phyloP scores from a whole-genome alignment of 2,113 vertebrate species.

The Bettongia penicillata region DNA sequence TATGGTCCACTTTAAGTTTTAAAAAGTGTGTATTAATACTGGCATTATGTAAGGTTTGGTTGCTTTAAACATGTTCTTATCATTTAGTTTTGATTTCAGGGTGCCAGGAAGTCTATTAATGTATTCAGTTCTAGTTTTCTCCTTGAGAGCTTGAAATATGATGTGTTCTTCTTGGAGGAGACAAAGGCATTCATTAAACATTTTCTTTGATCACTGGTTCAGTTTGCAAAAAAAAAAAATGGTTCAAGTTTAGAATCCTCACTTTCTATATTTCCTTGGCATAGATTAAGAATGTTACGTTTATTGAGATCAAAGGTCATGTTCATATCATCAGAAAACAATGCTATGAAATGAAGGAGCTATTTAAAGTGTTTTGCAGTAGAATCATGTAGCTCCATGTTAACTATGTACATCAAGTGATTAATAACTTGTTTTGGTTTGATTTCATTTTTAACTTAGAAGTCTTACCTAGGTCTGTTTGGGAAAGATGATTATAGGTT shows the following conservation, averaged over 20 bases:
- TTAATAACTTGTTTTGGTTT: not conserved
- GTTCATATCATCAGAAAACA: not conserved
- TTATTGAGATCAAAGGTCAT: not conserved
- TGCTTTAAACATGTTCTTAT: not conserved
- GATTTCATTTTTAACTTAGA: not conserved
- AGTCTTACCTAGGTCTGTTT: not conserved
- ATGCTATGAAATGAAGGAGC: not conserved
- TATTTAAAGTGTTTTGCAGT: not conserved
- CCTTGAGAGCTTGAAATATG: not conserved
- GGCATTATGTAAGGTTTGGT: not conserved
- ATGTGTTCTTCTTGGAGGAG: not conserved
- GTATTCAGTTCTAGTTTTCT: not conserved
- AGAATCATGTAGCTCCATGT: not conserved
- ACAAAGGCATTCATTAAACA: not conserved
- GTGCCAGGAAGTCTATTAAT: not conserved
- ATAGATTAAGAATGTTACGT: not conserved
- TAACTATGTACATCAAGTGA: not conserved
- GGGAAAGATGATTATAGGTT: not conserved
- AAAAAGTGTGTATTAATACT: not conserved
- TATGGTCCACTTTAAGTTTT: not conserved
- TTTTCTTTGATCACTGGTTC: not conserved
- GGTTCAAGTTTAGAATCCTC: not conserved
- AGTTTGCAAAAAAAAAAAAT: not conserved
- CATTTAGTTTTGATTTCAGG: not conserved
- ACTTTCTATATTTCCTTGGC: not conserved